A percentile compares a stretch with the other conserved stretches of the same genome.
phyloP scores from a whole-genome alignment of 2,113 vertebrate species.

The Poeciliopsis turrubarensis region DNA sequence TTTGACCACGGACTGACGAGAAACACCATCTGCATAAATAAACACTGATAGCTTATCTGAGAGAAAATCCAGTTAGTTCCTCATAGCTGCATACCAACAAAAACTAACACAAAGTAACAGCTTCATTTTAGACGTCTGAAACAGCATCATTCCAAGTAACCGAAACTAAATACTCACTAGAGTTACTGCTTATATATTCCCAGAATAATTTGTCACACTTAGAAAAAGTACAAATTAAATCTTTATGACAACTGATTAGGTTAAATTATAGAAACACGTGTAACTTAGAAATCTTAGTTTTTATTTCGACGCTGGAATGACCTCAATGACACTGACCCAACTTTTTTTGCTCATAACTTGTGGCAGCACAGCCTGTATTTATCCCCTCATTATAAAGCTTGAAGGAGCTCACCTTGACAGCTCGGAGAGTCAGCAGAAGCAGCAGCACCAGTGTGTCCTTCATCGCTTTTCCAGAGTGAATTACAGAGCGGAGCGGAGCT shows the following conservation, averaged over 20 bases:
- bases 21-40: neutral
- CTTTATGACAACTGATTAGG: neutral
- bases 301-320: neutral
- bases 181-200: neutral
- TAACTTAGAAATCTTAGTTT: neutral
- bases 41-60: neutral
- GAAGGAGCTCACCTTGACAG: slow-evolving; percentile 52
- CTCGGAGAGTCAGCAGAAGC: slow-evolving; percentile 40
- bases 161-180: slow-evolving; percentile 29
- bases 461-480: slow-evolving; percentile 53
- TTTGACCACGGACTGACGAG: neutral
- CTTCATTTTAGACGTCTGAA: slow-evolving; percentile 23
- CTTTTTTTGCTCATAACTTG: neutral
- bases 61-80: neutral
- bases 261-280: neutral
- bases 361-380: neutral
- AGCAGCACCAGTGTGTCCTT: slow-evolving; percentile 52
- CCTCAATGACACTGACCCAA: neutral
- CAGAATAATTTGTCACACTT: slow-evolving; percentile 1
- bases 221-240: neutral
- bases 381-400: neutral
- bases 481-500: slow-evolving; percentile 22
- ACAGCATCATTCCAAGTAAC: slow-evolving; percentile 14
- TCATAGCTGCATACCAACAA: neutral
- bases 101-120: neutral